These are phyloP conservation scores for Philaethria dido DNA, from an alignment of 2,888 invertebrate genomes.

Conservation along the genomic window DNA sequence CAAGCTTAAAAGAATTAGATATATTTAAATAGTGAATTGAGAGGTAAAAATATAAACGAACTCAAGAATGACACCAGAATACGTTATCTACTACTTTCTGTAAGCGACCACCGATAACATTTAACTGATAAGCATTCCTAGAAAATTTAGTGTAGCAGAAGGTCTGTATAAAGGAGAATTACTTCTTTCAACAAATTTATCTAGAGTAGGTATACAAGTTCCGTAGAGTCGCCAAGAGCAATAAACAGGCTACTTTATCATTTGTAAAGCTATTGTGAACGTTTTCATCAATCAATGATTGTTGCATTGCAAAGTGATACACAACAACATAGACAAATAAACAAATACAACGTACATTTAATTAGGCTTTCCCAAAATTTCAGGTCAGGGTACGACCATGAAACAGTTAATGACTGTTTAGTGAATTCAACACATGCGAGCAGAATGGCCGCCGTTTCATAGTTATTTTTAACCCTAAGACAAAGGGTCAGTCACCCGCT, in stretches of 20 bases:
- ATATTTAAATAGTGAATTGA: background rate
- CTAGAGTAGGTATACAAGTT: constrained; percentile 32
- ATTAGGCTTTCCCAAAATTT: constrained; percentile 64
- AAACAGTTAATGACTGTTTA: constrained; percentile 81
- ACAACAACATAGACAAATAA: background rate
- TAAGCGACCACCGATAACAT: constrained; percentile 58
- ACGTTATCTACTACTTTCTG: constrained; percentile 50
- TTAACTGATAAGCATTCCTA: constrained; percentile 64
- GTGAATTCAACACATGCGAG: constrained; percentile 82
- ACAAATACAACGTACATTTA: constrained; percentile 36
- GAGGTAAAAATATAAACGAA: background rate
- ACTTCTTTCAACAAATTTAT: constrained; percentile 19
- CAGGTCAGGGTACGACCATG: constrained; percentile 81
- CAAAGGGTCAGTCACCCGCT: constrained; percentile 81
- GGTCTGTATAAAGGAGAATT: constrained; percentile 19
- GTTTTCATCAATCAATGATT: constrained; percentile 1
- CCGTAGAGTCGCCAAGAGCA: constrained; percentile 20
- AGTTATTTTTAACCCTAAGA: constrained; percentile 82
- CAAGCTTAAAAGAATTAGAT: background rate
- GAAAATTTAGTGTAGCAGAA: constrained; percentile 55
- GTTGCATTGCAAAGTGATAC: background rate
- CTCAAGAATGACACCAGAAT: constrained; percentile 31
- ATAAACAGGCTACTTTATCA: constrained; percentile 14
- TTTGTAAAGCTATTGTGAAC: constrained; percentile 12
- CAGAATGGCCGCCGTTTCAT: constrained; percentile 78